Conservation (phyloP, 2,888 invertebrate genomes). For the Liposcelis brunnea region DNA sequence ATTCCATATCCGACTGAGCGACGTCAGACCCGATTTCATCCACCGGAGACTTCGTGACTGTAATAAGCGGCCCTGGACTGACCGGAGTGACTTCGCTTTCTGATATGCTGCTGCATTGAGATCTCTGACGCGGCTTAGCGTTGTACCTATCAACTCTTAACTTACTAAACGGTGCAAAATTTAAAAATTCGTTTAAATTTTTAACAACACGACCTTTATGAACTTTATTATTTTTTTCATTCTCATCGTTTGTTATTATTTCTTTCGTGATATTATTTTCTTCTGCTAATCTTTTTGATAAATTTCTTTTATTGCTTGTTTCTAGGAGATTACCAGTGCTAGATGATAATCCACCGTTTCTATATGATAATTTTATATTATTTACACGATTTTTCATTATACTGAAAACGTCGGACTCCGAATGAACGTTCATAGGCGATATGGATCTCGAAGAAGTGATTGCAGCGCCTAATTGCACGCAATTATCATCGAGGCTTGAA, state of each 20-base stretch:
- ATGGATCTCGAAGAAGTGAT: not conserved
- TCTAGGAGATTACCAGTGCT: conserved; percentile 28
- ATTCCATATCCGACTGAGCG: not conserved
- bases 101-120: conserved; percentile 10
- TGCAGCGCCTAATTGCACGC: conserved; percentile 8
- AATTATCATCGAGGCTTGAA: conserved; percentile 17
- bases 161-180: conserved; percentile 52
- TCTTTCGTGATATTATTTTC: not conserved
- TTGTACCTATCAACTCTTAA: conserved; percentile 31
- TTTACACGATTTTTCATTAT: conserved; percentile 4
- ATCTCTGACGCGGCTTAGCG: conserved; percentile 7
- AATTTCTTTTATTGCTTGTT: conserved; percentile 14
- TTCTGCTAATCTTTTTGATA: not conserved
- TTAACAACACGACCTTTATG: conserved; percentile 38
- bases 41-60: not conserved
- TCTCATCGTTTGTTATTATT: not conserved
- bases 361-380: conserved; percentile 1
- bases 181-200: conserved; percentile 71
- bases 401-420: not conserved
- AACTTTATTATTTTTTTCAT: conserved; percentile 4
- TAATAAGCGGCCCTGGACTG: not conserved
- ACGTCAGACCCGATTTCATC: not conserved
- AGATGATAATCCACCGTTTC: conserved; percentile 8
- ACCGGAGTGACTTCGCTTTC: not conserved
- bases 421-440: not conserved